Evolutionary conservation across 2,888 invertebrate species (phyloP).

Genomic region (Trissoscelio sp.): DNA sequence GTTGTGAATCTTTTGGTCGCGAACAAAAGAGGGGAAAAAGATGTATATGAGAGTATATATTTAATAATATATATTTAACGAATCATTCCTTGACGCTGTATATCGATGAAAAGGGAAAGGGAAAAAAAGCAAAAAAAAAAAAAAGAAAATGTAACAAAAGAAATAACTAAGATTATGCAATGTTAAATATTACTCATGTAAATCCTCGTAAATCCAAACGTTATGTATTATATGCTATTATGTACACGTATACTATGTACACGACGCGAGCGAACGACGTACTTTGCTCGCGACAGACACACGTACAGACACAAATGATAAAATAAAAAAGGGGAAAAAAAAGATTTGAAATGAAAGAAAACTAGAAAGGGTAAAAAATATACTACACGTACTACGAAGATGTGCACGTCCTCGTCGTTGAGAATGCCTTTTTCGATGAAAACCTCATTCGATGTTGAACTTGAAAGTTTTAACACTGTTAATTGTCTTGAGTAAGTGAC

Average conservation of each 20-base stretch:
- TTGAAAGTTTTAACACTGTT: conserved; percentile 83
- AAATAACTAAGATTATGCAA: conserved; percentile 79
- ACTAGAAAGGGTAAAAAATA: conserved; percentile 20
- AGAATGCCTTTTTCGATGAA: conserved; percentile 79
- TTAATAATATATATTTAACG: conserved; percentile 78
- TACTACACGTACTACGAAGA: conserved; percentile 67
- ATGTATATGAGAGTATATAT: conserved; percentile 67
- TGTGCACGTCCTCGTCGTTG: conserved; percentile 78
- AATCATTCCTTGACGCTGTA: conserved; percentile 82
- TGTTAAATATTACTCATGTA: conserved; percentile 79
- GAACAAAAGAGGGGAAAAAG: conserved; percentile 49
- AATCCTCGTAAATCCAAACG: conserved; percentile 79
- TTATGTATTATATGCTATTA: conserved; percentile 76
- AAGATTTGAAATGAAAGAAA: conserved; percentile 21
- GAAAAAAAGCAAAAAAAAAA: conserved; percentile 31
- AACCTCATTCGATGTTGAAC: conserved; percentile 82
- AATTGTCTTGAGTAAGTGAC: conserved; percentile 74
- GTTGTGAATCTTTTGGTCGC: conserved; percentile 72
- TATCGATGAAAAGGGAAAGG: conserved; percentile 73
- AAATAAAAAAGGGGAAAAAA: too few relatives aligned
- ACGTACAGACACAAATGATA: conserved; percentile 69
- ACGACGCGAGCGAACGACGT: conserved; percentile 62
- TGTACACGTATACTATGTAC: conserved; percentile 69
- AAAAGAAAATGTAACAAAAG: conserved; percentile 41
- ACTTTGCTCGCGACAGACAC: conserved; percentile 64